Evolutionary conservation across 2,888 invertebrate species (phyloP), one percentile per base, ranked within the genome.

Genomic region (Drosophila recens): DNA sequence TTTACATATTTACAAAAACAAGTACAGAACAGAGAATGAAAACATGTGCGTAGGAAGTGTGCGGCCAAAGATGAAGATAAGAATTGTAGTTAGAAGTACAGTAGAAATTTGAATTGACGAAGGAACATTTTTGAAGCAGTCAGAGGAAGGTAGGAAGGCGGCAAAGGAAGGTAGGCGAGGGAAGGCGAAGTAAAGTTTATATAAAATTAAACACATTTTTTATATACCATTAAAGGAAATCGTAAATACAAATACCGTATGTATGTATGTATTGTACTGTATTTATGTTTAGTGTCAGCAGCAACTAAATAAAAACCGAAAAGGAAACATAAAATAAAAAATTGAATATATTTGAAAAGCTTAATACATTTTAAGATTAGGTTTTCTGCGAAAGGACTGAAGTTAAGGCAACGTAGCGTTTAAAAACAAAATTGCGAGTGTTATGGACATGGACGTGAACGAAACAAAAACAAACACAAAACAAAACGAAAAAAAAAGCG

Each of bases 321-420:
- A 61, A 51, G 42, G 8, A 51, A 58, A 58, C 54, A 58, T 42
- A 56, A 77, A 73, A 23, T 23, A 23, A 23, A 33, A 52, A 72
- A 56, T 8, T 30, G 13, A 49, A 52, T 54, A 57, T 15, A 45
- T 15, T 71, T 66, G 64, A 72, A 80, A 82, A 85, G 76, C 82
- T 84, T 79, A 85, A 75, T 88, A 83, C 88, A 80, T 82, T 82
- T 79, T 90, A 86, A 90, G 90, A 75, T 89, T 89, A 86, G 86
- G 84, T 90, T 86, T 86, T 86, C 87, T 90, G 86, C 87, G 85
- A 90, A 91, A 88, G 91, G 90, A 90, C 91, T 90, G 90, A 90
- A 90, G 84, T 90, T 89, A 90, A 90, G 91, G 91, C 89, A 90
- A 91, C 79, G 82, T 91, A 90, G 91, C 85, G 90, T 87, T 89